Conservation (phyloP, 2,888 invertebrate genomes). For the Ophioninae sp. region DNA sequence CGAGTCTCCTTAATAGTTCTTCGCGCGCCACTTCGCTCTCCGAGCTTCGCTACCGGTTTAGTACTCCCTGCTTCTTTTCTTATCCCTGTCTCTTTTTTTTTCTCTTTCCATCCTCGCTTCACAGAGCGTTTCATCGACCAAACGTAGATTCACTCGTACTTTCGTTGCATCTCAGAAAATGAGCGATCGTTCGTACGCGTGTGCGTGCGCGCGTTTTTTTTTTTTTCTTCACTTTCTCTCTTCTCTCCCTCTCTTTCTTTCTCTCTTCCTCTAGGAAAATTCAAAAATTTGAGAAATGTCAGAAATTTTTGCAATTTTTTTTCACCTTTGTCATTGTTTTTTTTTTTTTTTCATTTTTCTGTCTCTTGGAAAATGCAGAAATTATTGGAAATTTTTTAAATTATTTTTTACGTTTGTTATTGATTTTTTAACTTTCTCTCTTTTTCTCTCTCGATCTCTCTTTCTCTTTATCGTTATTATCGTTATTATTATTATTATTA, state of each 20-base stretch:
- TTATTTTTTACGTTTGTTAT: too few relatives aligned
- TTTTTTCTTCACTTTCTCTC: constrained; percentile 40
- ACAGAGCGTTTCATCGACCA: constrained; percentile 21
- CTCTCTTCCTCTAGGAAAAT: not conserved
- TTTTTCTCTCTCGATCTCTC: too few relatives aligned
- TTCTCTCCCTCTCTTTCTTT: constrained; percentile 13
- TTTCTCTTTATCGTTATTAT: too few relatives aligned
- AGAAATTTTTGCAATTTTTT: too few relatives aligned
- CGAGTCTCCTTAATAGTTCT: constrained; percentile 41
- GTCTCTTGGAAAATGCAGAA: too few relatives aligned
- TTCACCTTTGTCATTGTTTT: too few relatives aligned
- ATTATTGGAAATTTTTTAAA: too few relatives aligned
- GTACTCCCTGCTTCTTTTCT: constrained; percentile 11
- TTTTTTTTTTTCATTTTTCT: too few relatives aligned
- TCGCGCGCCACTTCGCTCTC: constrained; percentile 40
- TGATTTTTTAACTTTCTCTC: too few relatives aligned
- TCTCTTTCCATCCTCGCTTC: constrained; percentile 28
- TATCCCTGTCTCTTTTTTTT: constrained; percentile 29
- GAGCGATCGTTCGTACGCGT: constrained; percentile 1
- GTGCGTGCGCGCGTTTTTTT: not conserved
- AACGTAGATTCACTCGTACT: constrained; percentile 65
- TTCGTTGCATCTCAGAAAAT: constrained; percentile 54
- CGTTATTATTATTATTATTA: too few relatives aligned
- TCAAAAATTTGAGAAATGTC: too few relatives aligned
- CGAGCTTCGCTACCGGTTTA: constrained; percentile 53